A percentile compares a stretch with the other conserved stretches of the same genome.
phyloP scores from a whole-genome alignment of 2,888 invertebrate genomes.

The Drosophila greeni region DNA sequence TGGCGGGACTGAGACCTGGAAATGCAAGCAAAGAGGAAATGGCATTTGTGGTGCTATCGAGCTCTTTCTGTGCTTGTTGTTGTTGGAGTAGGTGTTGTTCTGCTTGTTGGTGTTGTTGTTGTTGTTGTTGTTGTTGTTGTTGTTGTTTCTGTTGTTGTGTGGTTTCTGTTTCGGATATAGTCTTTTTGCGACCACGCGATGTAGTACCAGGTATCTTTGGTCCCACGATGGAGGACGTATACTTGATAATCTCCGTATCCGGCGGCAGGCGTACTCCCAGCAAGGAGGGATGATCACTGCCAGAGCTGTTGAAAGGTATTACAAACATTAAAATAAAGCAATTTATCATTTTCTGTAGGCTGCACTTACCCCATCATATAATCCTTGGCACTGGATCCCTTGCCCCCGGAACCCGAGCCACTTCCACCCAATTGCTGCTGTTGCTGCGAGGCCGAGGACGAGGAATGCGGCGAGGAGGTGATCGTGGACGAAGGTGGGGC shows the following conservation, averaged over 20 bases:
- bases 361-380: slow-evolving; percentile 72
- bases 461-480: slow-evolving; percentile 53
- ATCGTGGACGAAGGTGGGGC: slow-evolving; percentile 58
- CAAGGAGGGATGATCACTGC: slow-evolving; percentile 89
- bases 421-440: slow-evolving; percentile 51
- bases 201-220: slow-evolving; percentile 91
- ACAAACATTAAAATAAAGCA: neutral
- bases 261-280: slow-evolving; percentile 91
- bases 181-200: slow-evolving; percentile 91
- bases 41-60: slow-evolving; percentile 76
- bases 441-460: slow-evolving; percentile 46
- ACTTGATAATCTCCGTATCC: slow-evolving; percentile 93
- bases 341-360: accelerated
- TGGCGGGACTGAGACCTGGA: slow-evolving; percentile 79
- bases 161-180: slow-evolving; percentile 88
- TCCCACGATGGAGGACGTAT: slow-evolving; percentile 91
- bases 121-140: slow-evolving; percentile 35
- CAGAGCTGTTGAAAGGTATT: neutral
- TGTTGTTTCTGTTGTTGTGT: slow-evolving; percentile 78
- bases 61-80: slow-evolving; percentile 72
- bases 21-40: slow-evolving; percentile 80
- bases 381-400: slow-evolving; percentile 71
- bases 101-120: slow-evolving; percentile 48
- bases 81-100: slow-evolving; percentile 78
- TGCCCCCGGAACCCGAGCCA: slow-evolving; percentile 47